Percentiles rank a stretch among this genome's conserved stretches.
phyloP scores from a whole-genome alignment of 2,113 vertebrate species.

The Triplophysa siluroides region DNA sequence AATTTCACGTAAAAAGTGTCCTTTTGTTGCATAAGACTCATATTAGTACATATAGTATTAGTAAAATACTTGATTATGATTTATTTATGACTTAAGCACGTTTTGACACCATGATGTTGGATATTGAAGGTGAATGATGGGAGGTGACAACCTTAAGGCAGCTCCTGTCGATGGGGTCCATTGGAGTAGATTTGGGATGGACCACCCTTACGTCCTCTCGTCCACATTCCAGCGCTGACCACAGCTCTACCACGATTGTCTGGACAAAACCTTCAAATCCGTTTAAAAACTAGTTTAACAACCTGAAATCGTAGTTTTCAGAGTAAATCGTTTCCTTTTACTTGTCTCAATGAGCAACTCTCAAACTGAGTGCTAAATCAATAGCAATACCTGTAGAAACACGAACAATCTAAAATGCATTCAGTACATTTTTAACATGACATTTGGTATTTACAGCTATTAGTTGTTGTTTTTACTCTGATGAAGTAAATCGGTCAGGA shows the following conservation, averaged over 20 bases:
- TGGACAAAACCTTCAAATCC: conserved; percentile 82
- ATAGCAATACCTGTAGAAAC: not conserved
- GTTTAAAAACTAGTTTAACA: not conserved
- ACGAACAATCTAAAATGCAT: not conserved
- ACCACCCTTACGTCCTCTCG: conserved; percentile 83
- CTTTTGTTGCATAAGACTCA: not conserved
- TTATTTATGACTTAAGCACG: not conserved
- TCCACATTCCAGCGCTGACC: conserved; percentile 88
- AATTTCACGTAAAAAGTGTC: not conserved
- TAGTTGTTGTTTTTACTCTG: not conserved
- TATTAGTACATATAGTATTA: not conserved
- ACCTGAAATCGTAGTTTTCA: not conserved
- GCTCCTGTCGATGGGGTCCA: conserved; percentile 89
- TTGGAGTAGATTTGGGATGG: conserved; percentile 81
- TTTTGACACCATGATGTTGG: not conserved
- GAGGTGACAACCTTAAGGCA: conserved; percentile 85
- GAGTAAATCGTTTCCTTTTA: not conserved
- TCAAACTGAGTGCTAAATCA: not conserved
- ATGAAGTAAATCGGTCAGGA: not conserved
- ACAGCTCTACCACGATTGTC: conserved; percentile 83
- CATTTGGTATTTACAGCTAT: not conserved
- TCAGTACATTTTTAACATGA: not conserved
- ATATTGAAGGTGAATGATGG: not conserved
- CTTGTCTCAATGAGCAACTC: not conserved
- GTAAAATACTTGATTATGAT: no score